Evolutionary conservation across 2,797 vertebrate genomes (phyloP), one percentile per base, ranked within the genome.

Genomic region (Lutjanus campechanus): DNA sequence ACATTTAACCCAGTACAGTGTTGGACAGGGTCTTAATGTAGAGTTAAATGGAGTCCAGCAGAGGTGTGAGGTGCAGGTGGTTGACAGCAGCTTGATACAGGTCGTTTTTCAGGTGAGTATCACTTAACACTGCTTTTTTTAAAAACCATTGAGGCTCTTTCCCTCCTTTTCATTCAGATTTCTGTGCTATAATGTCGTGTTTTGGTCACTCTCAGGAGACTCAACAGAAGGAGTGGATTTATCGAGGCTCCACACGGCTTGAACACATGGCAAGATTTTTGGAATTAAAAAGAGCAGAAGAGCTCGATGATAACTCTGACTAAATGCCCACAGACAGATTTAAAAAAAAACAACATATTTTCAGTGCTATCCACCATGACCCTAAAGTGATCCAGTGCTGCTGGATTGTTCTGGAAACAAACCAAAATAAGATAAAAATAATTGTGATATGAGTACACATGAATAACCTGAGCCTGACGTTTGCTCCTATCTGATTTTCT

Each of bases 151-250:
- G 3, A 3, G 72, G 2, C 7, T 54, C 12, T 46, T 36, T 25
- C 1, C 11, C 15, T 13, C 4, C 1, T 36, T 36, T 36, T 36
- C 29, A 19, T 36, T 36, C 29, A 2, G 1, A 5, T 22, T 15
- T 11, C 3, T 58, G 4, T 36, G 12, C 3, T 53, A 1, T 36
- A 53, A 61, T 54, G 2, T 8, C 12, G 4, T 73, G 10, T 53
- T 75, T 46, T 77, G 13, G 13, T 78, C 63, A 36, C 72, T 8
- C 16, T 64, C 88, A 98, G 95, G 95, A 97, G 69, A 87, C 58
- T 70, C 96, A 96, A 19, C 95, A 95, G 0, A 97, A 95, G 4
- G 97, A 99, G 83, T 98, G 97, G 97, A 95, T 99, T 75, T 97
- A 98, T 84, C 93, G 97, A 17, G 97, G 98, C 2, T 98, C 97